phyloP scores from a whole-genome alignment of 2,888 invertebrate genomes.

The Eulithis testata region DNA sequence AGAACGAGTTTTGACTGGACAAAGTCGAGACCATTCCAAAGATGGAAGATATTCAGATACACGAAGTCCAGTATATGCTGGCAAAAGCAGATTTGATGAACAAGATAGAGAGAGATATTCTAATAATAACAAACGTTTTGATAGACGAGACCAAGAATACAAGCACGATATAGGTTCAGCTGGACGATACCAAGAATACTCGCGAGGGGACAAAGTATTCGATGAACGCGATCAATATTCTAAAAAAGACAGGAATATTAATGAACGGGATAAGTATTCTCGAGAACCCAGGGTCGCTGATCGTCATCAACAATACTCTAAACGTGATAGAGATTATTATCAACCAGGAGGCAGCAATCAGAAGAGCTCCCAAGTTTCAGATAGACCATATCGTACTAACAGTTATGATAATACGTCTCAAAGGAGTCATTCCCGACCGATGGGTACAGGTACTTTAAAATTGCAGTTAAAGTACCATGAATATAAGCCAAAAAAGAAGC shows the following conservation, averaged over 20 bases:
- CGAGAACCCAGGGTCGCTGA: neutral
- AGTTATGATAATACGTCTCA: neutral
- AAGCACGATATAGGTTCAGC: neutral
- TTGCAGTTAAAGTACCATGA: neutral
- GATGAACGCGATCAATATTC: neutral
- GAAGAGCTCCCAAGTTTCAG: neutral
- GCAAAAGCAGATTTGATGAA: constrained; percentile 1
- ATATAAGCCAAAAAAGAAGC: too few relatives aligned
- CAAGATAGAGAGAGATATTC: neutral
- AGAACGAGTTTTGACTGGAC: neutral
- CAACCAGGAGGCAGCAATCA: neutral
- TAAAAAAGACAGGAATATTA: neutral
- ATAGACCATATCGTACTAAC: neutral
- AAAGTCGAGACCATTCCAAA: neutral
- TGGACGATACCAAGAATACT: constrained; percentile 1
- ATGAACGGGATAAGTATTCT: neutral
- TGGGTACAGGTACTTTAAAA: neutral
- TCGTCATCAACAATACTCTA: neutral
- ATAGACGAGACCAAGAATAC: neutral
- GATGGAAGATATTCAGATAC: neutral
- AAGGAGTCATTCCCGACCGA: neutral
- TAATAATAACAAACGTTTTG: neutral
- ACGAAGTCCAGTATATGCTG: neutral
- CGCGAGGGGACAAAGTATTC: neutral
- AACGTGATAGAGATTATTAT: neutral